A percentile compares a stretch with the other conserved stretches of the same genome.
Evolutionary conservation across 1,140 invertebrate genomes (phyloP).

Genomic region (Aphaenogaster ashmeadi): DNA sequence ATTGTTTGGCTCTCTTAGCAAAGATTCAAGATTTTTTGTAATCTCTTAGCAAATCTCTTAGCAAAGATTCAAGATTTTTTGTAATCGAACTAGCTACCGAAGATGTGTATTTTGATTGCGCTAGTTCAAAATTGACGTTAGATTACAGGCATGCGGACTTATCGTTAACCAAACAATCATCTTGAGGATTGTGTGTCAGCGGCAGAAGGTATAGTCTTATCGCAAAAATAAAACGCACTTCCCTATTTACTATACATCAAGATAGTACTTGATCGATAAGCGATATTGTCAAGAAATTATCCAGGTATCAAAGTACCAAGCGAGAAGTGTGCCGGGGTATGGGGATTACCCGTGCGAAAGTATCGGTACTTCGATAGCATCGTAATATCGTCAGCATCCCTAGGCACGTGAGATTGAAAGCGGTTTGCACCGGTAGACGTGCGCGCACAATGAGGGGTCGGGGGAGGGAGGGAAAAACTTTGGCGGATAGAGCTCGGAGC

Average conservation of each 20-base stretch:
- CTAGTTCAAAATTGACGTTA: slow-evolving; percentile 12
- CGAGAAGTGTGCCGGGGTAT: slow-evolving; percentile 3
- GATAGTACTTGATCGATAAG: slow-evolving; percentile 46
- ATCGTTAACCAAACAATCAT: slow-evolving; percentile 12
- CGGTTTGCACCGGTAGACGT: slow-evolving; percentile 3
- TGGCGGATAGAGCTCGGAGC: slow-evolving; percentile 37
- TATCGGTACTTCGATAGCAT: slow-evolving; percentile 31
- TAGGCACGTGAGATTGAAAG: slow-evolving; percentile 31
- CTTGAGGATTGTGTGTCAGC: neutral
- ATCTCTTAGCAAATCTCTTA: neutral
- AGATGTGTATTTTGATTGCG: neutral
- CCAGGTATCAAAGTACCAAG: slow-evolving; percentile 3
- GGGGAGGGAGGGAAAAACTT: neutral
- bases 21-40: neutral
- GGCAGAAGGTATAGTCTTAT: slow-evolving; percentile 23
- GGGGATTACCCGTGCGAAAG: neutral
- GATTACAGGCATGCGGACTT: slow-evolving; percentile 16
- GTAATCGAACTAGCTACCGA: neutral
- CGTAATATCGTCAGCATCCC: slow-evolving; percentile 29
- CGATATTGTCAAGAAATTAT: slow-evolving; percentile 25
- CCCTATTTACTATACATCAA: slow-evolving; percentile 32
- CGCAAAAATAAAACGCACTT: slow-evolving; percentile 40
- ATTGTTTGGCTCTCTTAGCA: neutral
- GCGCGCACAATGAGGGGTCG: neutral
- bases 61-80: neutral